Evolutionary conservation across 2,888 invertebrate genomes (phyloP).

Genomic region (Julus scanicus): DNA sequence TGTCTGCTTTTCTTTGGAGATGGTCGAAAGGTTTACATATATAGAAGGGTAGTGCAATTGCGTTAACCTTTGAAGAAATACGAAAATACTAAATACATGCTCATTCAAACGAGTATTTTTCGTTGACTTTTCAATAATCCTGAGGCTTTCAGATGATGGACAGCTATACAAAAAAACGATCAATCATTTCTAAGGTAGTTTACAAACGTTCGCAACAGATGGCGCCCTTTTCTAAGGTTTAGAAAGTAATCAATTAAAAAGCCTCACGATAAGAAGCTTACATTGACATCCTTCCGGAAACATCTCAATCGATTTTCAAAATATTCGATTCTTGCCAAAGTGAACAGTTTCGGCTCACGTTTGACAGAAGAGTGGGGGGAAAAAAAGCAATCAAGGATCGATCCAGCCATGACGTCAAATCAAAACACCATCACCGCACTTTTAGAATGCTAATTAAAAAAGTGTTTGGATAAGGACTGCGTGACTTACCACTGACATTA

Average conservation of each 20-base stretch:
- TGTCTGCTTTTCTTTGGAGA: too few relatives aligned
- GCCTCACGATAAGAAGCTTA: neutral
- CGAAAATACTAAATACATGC: too few relatives aligned
- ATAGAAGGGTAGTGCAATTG: too few relatives aligned
- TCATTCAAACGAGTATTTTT: too few relatives aligned
- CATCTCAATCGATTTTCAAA: neutral
- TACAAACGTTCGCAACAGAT: neutral
- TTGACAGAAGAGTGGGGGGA: neutral
- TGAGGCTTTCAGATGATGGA: too few relatives aligned
- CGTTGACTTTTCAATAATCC: too few relatives aligned
- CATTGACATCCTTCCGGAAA: slow-evolving; percentile 2
- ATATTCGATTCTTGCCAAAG: neutral
- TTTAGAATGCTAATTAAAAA: neutral
- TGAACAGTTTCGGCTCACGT: too few relatives aligned
- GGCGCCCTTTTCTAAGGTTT: neutral
- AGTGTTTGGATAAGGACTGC: too few relatives aligned
- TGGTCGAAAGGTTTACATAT: too few relatives aligned
- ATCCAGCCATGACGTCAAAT: neutral
- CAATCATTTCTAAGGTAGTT: neutral
- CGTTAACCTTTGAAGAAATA: too few relatives aligned
- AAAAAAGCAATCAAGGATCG: neutral
- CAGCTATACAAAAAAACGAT: too few relatives aligned
- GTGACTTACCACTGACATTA: too few relatives aligned
- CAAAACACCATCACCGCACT: neutral
- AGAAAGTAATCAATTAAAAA: neutral